Evolutionary conservation across 2,797 vertebrate genomes (phyloP).

Genomic region (Falco berigora): DNA sequence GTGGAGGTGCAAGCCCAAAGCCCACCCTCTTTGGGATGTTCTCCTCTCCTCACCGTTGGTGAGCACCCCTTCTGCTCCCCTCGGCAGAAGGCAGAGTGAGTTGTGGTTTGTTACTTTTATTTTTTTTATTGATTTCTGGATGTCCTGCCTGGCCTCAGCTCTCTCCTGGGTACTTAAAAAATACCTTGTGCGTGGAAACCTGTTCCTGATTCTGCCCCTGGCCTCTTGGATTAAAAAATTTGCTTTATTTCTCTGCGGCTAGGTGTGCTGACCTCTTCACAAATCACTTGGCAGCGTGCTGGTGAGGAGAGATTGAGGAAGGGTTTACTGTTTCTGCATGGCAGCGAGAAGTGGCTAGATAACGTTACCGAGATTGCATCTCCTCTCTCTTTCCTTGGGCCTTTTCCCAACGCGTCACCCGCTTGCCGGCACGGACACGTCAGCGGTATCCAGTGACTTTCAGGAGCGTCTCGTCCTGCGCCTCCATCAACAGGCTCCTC

Average conservation of each 20-base stretch:
- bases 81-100: background rate
- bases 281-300: background rate
- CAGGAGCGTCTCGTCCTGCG: background rate
- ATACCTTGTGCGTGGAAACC: background rate
- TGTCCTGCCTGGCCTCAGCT: background rate
- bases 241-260: fast-evolving
- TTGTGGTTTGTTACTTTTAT: background rate
- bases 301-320: background rate
- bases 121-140: background rate
- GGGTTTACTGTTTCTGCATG: background rate
- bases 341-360: background rate
- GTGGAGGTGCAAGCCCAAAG: background rate
- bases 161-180: background rate
- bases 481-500: background rate
- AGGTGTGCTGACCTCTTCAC: background rate
- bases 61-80: background rate
- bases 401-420: background rate
- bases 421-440: background rate
- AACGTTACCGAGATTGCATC: background rate
- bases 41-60: background rate
- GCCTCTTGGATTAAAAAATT: background rate
- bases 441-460: background rate
- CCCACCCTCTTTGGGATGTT: fast-evolving
- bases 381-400: background rate
- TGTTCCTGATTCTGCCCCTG: background rate